Evolutionary conservation across 2,797 vertebrate species (phyloP), one percentile per base, ranked within the genome.

Genomic region (Vireo griseus): DNA sequence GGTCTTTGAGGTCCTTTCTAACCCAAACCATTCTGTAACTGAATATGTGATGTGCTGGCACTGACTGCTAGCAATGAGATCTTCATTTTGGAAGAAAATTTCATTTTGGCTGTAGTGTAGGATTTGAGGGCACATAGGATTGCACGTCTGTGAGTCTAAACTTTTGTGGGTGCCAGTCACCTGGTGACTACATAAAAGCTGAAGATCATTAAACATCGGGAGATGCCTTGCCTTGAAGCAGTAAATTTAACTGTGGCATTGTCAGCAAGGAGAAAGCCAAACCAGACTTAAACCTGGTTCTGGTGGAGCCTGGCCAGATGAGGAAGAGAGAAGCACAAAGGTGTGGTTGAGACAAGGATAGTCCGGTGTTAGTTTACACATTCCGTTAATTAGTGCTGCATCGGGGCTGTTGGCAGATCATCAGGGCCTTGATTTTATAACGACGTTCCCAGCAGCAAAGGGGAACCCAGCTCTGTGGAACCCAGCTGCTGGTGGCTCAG

Each of bases 401-500:
- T 25, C 5, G 11, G 35, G 28, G 29, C 48, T 58, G 18, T 68
- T 95, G 68, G 80, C 79, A 67, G 86, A 58, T 69, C 57, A 3
- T 69, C 54, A 2, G 19, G 16, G 13, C 90, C 86, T 92, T 90
- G 51, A 76, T 52, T 63, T 65, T 33, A 86, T 79, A 90, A 68
- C 17, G 14, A 69, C 48, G 13, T 21, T 67, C 47, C 45, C 54
- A 50, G 54, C 13, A 16, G 39, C 9, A 47, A 51, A 66, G 28
- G 55, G 57, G 10, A 59, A 47, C 31, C 20, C 55, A 15, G 37
- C 16, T 44, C 44, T 12, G 45, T 5, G 29, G 75, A 91, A 7
- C 0, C 39, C 39, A 40, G 0, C n/a, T 47, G 40, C 3, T 26
- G 44, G 33, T 26, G 20, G 10, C 15, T 82, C 2, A 0, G 9